Evolutionary conservation across 2,888 invertebrate species (phyloP).

Genomic region (Volucella inflata): DNA sequence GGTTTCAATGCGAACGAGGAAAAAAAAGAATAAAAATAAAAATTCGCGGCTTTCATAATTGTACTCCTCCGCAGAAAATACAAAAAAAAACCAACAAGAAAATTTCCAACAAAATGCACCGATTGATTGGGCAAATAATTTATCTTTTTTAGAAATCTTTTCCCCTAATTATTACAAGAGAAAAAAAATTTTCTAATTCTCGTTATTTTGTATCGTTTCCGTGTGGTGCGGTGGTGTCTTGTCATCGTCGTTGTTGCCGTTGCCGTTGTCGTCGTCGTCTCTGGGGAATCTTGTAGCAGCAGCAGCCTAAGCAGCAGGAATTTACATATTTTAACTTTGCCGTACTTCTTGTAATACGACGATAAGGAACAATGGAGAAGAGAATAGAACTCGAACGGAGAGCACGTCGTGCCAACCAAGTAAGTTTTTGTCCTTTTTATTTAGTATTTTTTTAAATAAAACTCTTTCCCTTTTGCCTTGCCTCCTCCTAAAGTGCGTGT

Average conservation of each 20-base stretch:
- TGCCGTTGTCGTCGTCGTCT: constrained; percentile 26
- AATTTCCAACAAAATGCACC: constrained; percentile 44
- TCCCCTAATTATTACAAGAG: no score
- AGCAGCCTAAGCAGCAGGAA: constrained; percentile 45
- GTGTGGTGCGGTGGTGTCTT: constrained; percentile 25
- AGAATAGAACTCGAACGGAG: constrained; percentile 97
- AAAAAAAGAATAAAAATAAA: constrained; percentile 48
- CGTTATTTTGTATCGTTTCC: constrained; percentile 46
- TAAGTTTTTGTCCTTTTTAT: constrained; percentile 84
- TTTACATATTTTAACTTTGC: constrained; percentile 63
- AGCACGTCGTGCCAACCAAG: constrained; percentile 95
- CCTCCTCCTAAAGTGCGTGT: neutral
- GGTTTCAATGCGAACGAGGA: constrained; percentile 38
- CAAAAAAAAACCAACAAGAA: constrained; percentile 59
- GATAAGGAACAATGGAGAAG: constrained; percentile 90
- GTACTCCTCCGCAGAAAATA: constrained; percentile 56
- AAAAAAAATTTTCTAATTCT: constrained; percentile 7
- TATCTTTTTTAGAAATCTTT: constrained; percentile 16
- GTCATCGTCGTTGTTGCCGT: constrained; percentile 13
- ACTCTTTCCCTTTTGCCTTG: no score
- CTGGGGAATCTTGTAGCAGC: constrained; percentile 37
- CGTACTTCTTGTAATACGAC: constrained; percentile 34
- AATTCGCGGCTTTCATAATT: constrained; percentile 75
- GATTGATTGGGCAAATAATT: constrained; percentile 55
- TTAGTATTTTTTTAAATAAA: no score